phyloP scores from a whole-genome alignment of 2,888 invertebrate genomes.

The Lepidochrysops patricia region DNA sequence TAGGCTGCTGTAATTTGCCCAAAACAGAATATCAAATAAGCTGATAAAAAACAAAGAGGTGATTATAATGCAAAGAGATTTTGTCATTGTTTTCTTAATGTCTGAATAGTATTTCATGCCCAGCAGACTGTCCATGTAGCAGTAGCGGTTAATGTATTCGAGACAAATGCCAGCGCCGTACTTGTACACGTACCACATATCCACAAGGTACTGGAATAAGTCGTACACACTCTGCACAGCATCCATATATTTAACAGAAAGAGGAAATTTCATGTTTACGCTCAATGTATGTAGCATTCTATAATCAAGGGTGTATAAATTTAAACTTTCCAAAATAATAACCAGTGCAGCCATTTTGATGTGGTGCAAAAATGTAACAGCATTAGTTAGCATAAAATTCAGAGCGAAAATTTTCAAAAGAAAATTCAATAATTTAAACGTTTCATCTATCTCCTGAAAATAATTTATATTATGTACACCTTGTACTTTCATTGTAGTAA shows the following conservation, averaged over 20 bases:
- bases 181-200: constrained; percentile 43
- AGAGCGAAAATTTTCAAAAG: neutral
- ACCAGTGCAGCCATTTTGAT: constrained; percentile 27
- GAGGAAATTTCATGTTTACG: constrained; percentile 28
- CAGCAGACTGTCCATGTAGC: constrained; percentile 41
- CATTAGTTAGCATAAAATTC: neutral
- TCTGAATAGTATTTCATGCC: constrained; percentile 30
- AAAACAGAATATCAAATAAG: constrained; percentile 38
- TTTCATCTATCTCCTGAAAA: neutral
- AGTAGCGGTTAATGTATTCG: constrained; percentile 46
- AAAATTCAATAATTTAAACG: neutral
- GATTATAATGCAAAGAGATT: constrained; percentile 31
- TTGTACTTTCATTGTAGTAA: neutral
- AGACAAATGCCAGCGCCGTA: constrained; percentile 40
- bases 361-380: constrained; percentile 16
- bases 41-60: constrained; percentile 37
- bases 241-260: no score
- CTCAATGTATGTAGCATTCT: constrained; percentile 37
- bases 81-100: constrained; percentile 34
- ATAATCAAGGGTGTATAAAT: constrained; percentile 34
- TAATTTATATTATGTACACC: neutral
- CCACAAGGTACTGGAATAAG: constrained; percentile 42
- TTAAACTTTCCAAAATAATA: constrained; percentile 30
- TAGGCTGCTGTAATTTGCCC: no score
- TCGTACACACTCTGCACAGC: constrained; percentile 43